Evolutionary conservation across 2,888 invertebrate species (phyloP).

Genomic region (Dasypogon diadema): DNA sequence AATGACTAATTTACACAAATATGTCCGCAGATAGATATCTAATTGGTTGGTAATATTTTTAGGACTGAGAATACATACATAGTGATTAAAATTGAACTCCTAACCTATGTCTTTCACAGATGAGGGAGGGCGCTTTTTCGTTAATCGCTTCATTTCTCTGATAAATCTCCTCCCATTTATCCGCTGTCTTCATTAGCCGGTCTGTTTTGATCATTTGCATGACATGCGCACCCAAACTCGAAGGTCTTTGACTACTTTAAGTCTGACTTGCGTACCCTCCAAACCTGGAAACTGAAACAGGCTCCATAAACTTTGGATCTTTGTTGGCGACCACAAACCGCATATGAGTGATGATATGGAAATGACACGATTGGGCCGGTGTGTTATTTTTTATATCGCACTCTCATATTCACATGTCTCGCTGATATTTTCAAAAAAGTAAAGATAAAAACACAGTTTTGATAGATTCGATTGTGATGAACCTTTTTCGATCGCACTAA

Average conservation of each 20-base stretch:
- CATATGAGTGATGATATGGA: conserved; percentile 4
- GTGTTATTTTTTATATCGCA: not conserved
- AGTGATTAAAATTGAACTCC: too few species aligned
- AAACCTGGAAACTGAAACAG: too few species aligned
- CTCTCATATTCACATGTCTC: not conserved
- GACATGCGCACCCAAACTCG: not conserved
- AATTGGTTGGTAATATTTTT: too few species aligned
- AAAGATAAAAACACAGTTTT: not conserved
- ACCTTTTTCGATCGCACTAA: not conserved
- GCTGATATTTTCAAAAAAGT: not conserved
- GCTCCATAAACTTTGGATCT: not conserved
- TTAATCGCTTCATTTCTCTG: too few species aligned
- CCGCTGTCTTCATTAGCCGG: conserved; percentile 7
- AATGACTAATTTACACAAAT: too few species aligned
- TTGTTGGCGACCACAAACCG: not conserved
- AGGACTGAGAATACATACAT: too few species aligned
- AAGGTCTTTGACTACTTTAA: not conserved
- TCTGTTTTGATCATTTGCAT: not conserved
- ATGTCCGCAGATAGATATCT: too few species aligned
- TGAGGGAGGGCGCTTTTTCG: too few species aligned
- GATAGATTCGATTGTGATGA: not conserved
- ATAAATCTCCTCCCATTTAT: too few species aligned
- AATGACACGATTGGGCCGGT: not conserved
- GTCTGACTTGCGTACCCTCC: too few species aligned
- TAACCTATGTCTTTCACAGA: too few species aligned